Evolutionary conservation across 1,140 invertebrate species (phyloP).

Genomic region (Aphaenogaster floridana): DNA sequence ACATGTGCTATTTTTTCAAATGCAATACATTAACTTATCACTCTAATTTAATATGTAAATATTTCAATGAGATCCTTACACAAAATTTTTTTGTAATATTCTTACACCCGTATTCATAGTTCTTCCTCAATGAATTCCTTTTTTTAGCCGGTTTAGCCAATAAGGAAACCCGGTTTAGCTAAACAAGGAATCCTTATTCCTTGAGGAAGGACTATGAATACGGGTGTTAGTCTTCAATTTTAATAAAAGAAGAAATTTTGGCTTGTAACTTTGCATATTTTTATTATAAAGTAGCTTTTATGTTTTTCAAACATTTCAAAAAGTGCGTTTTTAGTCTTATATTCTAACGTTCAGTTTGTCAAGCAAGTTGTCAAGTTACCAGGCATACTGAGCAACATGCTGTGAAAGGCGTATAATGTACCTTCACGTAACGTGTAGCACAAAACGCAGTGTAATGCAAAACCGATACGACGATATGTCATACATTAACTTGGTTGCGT

Average conservation of each 20-base stretch:
- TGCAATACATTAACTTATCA: not conserved
- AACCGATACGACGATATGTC: not conserved
- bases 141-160: no score
- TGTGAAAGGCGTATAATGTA: not conserved
- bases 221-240: not conserved
- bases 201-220: no score
- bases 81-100: not conserved
- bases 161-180: no score
- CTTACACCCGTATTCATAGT: no score
- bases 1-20: not conserved
- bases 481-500: not conserved
- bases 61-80: not conserved
- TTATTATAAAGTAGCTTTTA: not conserved
- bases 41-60: not conserved
- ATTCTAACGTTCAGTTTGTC: not conserved
- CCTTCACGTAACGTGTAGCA: not conserved
- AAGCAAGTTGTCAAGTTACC: conserved; percentile 17
- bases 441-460: conserved; percentile 6
- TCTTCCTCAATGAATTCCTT: no score
- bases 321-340: not conserved
- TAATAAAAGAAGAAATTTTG: not conserved
- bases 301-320: not conserved
- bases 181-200: no score
- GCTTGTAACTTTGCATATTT: not conserved
- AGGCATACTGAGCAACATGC: not conserved